These are phyloP conservation scores for Agrochola lota DNA, from an alignment of 2,888 invertebrate species.

Conservation along the genomic window DNA sequence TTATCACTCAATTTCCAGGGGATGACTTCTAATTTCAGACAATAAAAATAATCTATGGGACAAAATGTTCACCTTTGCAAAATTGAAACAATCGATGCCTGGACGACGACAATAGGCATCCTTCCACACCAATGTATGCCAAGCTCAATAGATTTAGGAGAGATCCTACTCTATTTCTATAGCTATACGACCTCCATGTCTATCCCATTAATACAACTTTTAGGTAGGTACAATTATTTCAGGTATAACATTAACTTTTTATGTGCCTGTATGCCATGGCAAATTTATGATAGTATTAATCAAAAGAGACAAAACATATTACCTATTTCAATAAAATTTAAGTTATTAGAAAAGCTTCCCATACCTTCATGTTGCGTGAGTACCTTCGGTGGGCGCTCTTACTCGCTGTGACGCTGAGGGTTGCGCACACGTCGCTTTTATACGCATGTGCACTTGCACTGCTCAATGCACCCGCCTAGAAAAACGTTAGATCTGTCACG, in stretches of 20 bases:
- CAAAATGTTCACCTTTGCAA: neutral
- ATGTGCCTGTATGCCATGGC: too few species aligned
- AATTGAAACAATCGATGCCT: neutral
- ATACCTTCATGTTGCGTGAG: constrained; percentile 86
- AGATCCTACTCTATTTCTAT: neutral
- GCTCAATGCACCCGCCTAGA: constrained; percentile 76
- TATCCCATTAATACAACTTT: neutral
- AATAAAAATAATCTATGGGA: neutral
- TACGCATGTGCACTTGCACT: constrained; percentile 73
- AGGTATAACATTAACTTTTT: too few species aligned
- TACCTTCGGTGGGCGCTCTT: constrained; percentile 75
- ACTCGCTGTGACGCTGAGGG: constrained; percentile 81
- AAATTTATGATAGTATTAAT: neutral
- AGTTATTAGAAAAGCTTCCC: constrained; percentile 39
- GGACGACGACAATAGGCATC: neutral
- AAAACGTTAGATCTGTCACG: constrained; percentile 78
- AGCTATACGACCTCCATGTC: neutral
- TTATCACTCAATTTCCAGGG: neutral
- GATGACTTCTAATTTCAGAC: neutral
- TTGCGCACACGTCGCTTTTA: constrained; percentile 80
- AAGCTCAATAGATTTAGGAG: neutral
- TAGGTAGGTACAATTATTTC: neutral
- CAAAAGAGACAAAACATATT: neutral
- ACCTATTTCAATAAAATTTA: neutral
- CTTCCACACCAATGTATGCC: neutral